These are phyloP conservation scores for Leiothrix lutea DNA, from an alignment of 2,113 vertebrate genomes.

Conservation along the genomic window DNA sequence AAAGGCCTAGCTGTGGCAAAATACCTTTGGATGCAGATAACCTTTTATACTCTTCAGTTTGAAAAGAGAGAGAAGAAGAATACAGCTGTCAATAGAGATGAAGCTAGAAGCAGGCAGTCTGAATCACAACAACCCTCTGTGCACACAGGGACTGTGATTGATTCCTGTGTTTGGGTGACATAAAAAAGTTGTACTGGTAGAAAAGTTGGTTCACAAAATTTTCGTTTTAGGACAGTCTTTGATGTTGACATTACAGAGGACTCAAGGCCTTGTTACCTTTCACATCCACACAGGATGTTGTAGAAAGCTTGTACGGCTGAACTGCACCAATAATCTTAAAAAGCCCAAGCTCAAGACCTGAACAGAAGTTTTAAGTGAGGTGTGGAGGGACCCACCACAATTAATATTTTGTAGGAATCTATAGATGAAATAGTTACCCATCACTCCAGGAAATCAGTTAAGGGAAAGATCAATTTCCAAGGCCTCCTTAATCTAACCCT, in stretches of 20 bases:
- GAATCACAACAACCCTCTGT: background rate
- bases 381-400: accelerated
- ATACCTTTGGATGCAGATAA: background rate
- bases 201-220: background rate
- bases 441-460: background rate
- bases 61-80: background rate
- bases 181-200: background rate
- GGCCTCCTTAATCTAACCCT: background rate
- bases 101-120: background rate
- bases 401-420: background rate
- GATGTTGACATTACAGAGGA: background rate
- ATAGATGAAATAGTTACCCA: background rate
- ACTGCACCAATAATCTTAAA: background rate
- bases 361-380: background rate
- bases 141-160: background rate
- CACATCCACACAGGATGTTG: background rate
- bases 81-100: background rate
- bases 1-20: background rate
- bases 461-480: background rate
- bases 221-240: background rate
- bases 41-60: background rate
- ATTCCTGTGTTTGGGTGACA: background rate
- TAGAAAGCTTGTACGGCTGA: background rate
- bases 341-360: background rate
- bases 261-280: background rate